A percentile compares a stretch with the other conserved stretches of the same genome.
phyloP scores from a whole-genome alignment of 2,888 invertebrate species.

The Lasioglossum zephyrum region DNA sequence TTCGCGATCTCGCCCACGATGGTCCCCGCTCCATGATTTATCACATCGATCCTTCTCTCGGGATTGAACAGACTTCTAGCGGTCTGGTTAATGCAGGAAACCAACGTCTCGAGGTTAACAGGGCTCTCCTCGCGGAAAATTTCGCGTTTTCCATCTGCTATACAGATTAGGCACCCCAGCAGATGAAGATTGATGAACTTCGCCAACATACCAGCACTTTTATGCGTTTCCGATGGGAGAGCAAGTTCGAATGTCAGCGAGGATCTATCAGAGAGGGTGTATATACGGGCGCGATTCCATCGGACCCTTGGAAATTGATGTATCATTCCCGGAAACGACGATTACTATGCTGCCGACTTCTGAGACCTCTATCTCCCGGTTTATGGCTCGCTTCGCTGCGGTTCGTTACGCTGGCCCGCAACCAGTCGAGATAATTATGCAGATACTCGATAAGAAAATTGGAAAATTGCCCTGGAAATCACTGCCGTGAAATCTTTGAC shows the following conservation, averaged over 20 bases:
- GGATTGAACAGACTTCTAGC: constrained; percentile 38
- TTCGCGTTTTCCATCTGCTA: not conserved
- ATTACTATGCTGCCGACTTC: not conserved
- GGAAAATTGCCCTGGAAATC: constrained; percentile 23
- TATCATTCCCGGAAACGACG: constrained; percentile 8
- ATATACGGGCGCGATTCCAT: constrained; percentile 25
- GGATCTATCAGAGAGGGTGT: not conserved
- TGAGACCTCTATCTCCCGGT: not conserved
- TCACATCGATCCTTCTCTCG: constrained; percentile 33
- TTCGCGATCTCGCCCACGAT: constrained; percentile 34
- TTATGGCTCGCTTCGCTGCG: constrained; percentile 10
- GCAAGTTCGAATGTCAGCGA: not conserved
- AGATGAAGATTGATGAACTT: not conserved
- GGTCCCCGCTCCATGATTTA: not conserved
- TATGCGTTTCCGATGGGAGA: not conserved
- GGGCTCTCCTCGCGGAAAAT: constrained; percentile 13
- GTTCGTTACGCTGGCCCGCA: not conserved
- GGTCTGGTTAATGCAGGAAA: constrained; percentile 16
- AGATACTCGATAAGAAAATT: constrained; percentile 6
- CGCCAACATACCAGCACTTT: constrained; percentile 3
- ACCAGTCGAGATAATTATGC: not conserved
- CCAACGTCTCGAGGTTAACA: constrained; percentile 15
- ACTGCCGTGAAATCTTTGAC: not conserved
- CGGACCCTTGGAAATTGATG: not conserved
- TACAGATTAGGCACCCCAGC: not conserved